These are phyloP conservation scores for Cydia amplana DNA, from an alignment of 1,140 invertebrate genomes.

Conservation along the genomic window DNA sequence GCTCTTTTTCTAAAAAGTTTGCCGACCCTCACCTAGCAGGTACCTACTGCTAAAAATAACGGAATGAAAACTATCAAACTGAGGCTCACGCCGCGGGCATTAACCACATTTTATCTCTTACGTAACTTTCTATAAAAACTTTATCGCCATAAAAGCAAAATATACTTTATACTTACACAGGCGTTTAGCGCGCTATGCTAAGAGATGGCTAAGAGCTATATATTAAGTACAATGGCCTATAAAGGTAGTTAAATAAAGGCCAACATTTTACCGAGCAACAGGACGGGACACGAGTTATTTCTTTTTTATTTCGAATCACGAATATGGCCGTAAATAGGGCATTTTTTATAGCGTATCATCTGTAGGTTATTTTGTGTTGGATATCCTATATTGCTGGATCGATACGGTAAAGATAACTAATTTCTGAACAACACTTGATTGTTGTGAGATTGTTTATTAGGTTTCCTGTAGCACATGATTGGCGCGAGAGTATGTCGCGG, in stretches of 20 bases:
- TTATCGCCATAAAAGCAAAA: conserved; percentile 28
- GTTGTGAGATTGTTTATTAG: conserved; percentile 23
- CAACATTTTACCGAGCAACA: conserved; percentile 45
- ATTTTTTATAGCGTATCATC: conserved; percentile 47
- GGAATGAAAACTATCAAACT: conserved; percentile 1
- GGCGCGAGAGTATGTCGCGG: too few relatives aligned
- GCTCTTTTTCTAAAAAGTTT: too few relatives aligned
- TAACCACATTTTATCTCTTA: conserved; percentile 23
- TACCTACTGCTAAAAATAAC: conserved; percentile 6
- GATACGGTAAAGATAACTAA: conserved; percentile 29
- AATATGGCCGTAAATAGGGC: conserved; percentile 44
- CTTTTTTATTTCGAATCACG: conserved; percentile 45
- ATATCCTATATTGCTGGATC: conserved; percentile 23
- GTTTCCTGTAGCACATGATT: too few relatives aligned
- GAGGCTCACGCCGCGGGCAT: conserved; percentile 3
- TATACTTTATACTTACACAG: conserved; percentile 17
- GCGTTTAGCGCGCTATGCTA: conserved; percentile 27
- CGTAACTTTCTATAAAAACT: conserved; percentile 32
- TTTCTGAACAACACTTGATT: conserved; percentile 6
- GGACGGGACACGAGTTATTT: conserved; percentile 35
- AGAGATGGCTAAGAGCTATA: too few relatives aligned
- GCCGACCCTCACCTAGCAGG: too few relatives aligned
- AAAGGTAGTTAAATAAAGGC: conserved; percentile 45
- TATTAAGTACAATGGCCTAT: conserved; percentile 46
- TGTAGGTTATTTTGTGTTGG: conserved; percentile 41